Evolutionary conservation across 1,140 invertebrate species (phyloP).

Genomic region (Cotesia chilonis): DNA sequence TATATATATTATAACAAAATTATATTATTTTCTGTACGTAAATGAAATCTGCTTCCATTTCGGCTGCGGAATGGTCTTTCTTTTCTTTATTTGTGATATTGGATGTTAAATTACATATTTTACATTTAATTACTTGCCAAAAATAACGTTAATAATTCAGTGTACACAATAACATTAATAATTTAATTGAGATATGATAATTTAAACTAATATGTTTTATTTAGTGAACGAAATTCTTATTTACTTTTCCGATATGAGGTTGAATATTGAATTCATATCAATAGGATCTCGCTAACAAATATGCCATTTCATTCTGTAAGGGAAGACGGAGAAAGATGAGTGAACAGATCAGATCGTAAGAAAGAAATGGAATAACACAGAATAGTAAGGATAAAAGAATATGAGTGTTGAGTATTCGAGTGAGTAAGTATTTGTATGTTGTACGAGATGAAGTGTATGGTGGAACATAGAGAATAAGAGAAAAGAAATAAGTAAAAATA

Average conservation of each 20-base stretch:
- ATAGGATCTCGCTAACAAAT: constrained; percentile 60
- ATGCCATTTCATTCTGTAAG: constrained; percentile 52
- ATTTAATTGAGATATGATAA: no score
- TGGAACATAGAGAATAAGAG: constrained; percentile 35
- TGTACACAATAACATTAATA: no score
- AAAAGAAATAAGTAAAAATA: constrained; percentile 30
- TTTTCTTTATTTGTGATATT: no score
- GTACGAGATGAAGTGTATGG: background rate
- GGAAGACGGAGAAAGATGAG: background rate
- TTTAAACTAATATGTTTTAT: no score
- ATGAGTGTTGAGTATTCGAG: background rate
- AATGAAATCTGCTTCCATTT: no score
- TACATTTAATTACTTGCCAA: no score
- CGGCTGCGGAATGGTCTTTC: no score
- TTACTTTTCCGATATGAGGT: constrained; percentile 22
- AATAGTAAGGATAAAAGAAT: constrained; percentile 36
- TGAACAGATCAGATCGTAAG: background rate
- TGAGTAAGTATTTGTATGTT: no score
- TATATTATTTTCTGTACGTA: no score
- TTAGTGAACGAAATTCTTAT: background rate
- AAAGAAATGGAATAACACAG: background rate
- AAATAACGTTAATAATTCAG: no score
- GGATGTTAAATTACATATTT: no score
- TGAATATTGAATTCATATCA: constrained; percentile 61
- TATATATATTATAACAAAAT: no score